Evolutionary conservation across 2,888 invertebrate species (phyloP).

Genomic region (Loripinus fragilis): DNA sequence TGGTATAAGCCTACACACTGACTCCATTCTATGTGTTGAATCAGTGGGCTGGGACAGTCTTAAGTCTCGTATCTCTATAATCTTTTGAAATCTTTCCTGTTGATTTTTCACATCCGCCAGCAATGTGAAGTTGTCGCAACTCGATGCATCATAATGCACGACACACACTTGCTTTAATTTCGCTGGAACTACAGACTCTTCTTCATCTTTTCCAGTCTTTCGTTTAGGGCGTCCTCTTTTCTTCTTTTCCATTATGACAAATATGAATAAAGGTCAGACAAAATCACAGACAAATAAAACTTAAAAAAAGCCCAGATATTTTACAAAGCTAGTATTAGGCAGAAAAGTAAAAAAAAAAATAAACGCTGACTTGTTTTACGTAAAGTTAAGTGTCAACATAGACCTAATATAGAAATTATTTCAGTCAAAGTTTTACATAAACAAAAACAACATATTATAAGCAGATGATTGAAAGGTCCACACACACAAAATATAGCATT

Average conservation of each 20-base stretch:
- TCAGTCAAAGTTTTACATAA: background rate
- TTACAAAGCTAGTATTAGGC: background rate
- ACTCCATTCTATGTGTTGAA: slow-evolving; percentile 8
- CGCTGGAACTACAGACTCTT: slow-evolving; percentile 1
- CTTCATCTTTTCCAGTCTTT: background rate
- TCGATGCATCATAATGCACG: slow-evolving; percentile 14
- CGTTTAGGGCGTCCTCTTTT: slow-evolving; percentile 12
- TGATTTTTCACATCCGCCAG: background rate
- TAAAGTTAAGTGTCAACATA: background rate
- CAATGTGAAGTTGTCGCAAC: background rate
- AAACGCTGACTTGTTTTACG: background rate
- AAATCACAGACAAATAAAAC: background rate
- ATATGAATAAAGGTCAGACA: slow-evolving; percentile 7
- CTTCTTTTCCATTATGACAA: slow-evolving; percentile 9
- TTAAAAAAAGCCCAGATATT: background rate
- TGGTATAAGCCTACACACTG: slow-evolving; percentile 16
- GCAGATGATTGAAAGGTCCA: background rate
- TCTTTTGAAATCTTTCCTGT: background rate
- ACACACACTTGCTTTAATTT: slow-evolving; percentile 6
- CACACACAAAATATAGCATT: slow-evolving; percentile 3
- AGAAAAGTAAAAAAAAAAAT: background rate
- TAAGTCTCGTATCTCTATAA: slow-evolving; percentile 3
- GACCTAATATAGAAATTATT: background rate
- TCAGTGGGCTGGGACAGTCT: slow-evolving; percentile 4
- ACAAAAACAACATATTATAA: background rate